Conservation (phyloP, 1,140 invertebrate species). For the Calycopis cecrops region DNA sequence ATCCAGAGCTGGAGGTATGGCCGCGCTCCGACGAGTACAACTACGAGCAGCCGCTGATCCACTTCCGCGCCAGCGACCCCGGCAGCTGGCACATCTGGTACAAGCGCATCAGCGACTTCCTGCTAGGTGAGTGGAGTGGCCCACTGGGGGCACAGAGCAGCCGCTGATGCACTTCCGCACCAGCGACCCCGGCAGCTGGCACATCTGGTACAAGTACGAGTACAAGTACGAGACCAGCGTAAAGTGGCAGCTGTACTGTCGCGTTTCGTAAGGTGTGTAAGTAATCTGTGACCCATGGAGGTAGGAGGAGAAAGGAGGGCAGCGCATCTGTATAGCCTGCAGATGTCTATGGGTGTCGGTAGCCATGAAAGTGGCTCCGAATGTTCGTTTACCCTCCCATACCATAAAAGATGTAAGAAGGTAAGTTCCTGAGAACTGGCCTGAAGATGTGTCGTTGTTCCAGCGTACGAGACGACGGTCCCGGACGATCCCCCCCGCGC, state of each 20-base stretch:
- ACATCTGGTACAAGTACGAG: conserved; percentile 49
- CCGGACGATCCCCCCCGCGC: conserved; percentile 56
- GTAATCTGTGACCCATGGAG: too few relatives aligned
- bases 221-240: too few relatives aligned
- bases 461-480: conserved; percentile 55
- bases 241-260: too few relatives aligned
- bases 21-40: conserved; percentile 53
- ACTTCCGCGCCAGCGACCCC: conserved; percentile 49
- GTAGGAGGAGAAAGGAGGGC: too few relatives aligned
- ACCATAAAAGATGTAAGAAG: too few relatives aligned
- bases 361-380: too few relatives aligned
- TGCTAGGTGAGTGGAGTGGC: conserved; percentile 48
- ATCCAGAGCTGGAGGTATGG: conserved; percentile 54
- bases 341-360: too few relatives aligned
- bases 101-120: conserved; percentile 54
- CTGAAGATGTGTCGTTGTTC: background rate
- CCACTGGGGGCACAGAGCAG: too few relatives aligned
- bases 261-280: too few relatives aligned
- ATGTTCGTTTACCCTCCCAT: too few relatives aligned
- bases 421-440: too few relatives aligned
- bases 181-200: conserved; percentile 56
- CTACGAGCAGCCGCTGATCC: conserved; percentile 52
- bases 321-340: too few relatives aligned
- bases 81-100: conserved; percentile 61
- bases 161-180: conserved; percentile 54